These are phyloP conservation scores for Drosophila bunnanda DNA, from an alignment of 2,888 invertebrate genomes.

Conservation along the genomic window DNA sequence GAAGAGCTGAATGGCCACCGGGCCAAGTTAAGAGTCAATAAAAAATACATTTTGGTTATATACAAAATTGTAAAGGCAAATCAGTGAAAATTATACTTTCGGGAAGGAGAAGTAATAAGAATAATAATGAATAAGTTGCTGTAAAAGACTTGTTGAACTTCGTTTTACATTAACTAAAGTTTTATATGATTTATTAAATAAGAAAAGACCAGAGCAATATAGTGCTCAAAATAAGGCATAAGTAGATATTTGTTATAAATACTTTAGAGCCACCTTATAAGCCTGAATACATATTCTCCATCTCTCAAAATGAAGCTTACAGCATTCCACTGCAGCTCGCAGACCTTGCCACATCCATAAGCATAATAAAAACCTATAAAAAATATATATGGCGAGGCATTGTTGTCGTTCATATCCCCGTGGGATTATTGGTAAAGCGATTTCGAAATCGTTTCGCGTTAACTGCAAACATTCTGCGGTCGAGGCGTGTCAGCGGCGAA, in stretches of 20 bases:
- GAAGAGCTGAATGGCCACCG: slow-evolving; percentile 6
- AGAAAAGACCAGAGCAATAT: rapidly evolving
- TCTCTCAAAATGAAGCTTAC: neutral
- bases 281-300: neutral
- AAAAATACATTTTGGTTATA: slow-evolving; percentile 4
- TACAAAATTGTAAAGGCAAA: neutral
- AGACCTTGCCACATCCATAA: neutral
- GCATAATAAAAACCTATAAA: neutral
- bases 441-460: slow-evolving; percentile 32
- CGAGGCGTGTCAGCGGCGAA: slow-evolving; percentile 46
- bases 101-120: too few species aligned
- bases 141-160: neutral
- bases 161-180: neutral
- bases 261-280: too few species aligned
- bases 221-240: neutral
- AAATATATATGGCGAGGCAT: neutral
- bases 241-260: neutral
- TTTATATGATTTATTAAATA: neutral
- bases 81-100: neutral
- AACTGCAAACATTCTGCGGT: slow-evolving; percentile 75
- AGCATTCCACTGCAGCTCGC: neutral
- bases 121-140: neutral
- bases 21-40: slow-evolving; percentile 14
- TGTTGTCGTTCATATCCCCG: neutral
- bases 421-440: slow-evolving; percentile 4